These are phyloP conservation scores for Drosophila ercepeae DNA, from an alignment of 1,140 invertebrate genomes.

Conservation along the genomic window DNA sequence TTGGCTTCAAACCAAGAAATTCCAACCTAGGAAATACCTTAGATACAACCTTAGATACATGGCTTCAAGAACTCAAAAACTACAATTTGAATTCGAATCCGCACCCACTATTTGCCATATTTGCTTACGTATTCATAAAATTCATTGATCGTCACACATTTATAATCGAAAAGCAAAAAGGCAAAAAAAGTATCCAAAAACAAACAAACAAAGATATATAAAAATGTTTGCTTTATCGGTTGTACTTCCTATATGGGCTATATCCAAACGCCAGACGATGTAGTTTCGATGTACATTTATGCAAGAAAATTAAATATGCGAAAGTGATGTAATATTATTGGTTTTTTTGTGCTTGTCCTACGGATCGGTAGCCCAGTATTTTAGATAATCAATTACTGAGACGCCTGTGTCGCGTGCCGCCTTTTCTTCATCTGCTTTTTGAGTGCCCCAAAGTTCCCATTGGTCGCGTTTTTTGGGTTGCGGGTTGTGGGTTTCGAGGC, in stretches of 20 bases:
- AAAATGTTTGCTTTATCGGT: slow-evolving; percentile 30
- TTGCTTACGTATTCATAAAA: slow-evolving; percentile 37
- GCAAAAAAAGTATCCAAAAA: slow-evolving; percentile 20
- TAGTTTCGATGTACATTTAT: slow-evolving; percentile 37
- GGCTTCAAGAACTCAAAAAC: neutral
- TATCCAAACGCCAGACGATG: neutral
- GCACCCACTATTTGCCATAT: slow-evolving; percentile 36
- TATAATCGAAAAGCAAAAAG: too few relatives aligned
- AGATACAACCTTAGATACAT: neutral
- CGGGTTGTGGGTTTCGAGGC: slow-evolving; percentile 39
- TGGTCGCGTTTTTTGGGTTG: slow-evolving; percentile 40
- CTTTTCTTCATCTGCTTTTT: too few relatives aligned
- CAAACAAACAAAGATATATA: slow-evolving; percentile 12
- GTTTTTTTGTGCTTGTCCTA: slow-evolving; percentile 18
- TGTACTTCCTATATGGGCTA: slow-evolving; percentile 22
- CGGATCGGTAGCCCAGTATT: slow-evolving; percentile 19
- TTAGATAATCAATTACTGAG: slow-evolving; percentile 58
- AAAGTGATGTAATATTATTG: slow-evolving; percentile 48
- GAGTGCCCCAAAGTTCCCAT: slow-evolving; percentile 39
- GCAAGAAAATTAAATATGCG: slow-evolving; percentile 36
- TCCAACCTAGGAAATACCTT: neutral
- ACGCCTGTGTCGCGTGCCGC: slow-evolving; percentile 54
- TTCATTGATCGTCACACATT: slow-evolving; percentile 45
- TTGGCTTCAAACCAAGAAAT: slow-evolving; percentile 15
- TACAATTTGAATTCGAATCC: slow-evolving; percentile 10